phyloP scores from a whole-genome alignment of 1,140 invertebrate genomes.

The Homalodisca vitripennis region DNA sequence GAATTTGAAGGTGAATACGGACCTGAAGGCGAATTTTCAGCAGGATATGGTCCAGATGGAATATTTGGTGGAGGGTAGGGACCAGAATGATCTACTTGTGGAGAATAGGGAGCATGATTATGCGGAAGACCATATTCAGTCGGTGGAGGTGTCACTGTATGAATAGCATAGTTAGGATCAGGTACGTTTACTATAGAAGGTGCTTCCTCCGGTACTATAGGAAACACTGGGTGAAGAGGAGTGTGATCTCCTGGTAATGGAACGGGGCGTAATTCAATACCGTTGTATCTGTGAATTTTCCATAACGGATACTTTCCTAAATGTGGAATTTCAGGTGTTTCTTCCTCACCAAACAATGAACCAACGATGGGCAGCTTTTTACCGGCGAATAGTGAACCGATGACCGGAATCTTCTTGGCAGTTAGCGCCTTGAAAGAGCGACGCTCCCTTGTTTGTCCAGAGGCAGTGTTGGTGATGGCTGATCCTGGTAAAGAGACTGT shows the following conservation, averaged over 20 bases:
- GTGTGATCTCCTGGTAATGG: not conserved
- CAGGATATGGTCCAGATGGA: not conserved
- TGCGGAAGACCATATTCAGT: constrained; percentile 22
- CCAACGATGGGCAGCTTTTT: constrained; percentile 7
- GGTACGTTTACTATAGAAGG: constrained; percentile 22
- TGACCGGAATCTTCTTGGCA: no score
- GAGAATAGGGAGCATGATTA: not conserved
- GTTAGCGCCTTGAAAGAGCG: no score
- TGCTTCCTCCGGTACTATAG: constrained; percentile 1
- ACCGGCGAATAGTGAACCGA: no score
- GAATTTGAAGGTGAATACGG: not conserved
- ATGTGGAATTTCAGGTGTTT: constrained; percentile 2
- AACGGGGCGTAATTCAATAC: constrained; percentile 43
- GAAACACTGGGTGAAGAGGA: not conserved
- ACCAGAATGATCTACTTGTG: not conserved
- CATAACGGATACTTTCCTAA: constrained; percentile 41
- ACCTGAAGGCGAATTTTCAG: not conserved
- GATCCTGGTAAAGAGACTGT: no score
- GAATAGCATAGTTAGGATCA: not conserved
- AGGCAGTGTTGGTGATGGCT: not conserved
- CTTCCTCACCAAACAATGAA: not conserved
- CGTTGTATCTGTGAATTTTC: constrained; percentile 45
- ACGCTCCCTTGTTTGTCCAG: not conserved
- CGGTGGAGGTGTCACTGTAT: no score
- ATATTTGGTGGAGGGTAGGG: not conserved